Percentiles rank a stretch among this genome's conserved stretches.
Evolutionary conservation across 2,113 vertebrate genomes (phyloP).

Genomic region (Oreochromis tanganicae): DNA sequence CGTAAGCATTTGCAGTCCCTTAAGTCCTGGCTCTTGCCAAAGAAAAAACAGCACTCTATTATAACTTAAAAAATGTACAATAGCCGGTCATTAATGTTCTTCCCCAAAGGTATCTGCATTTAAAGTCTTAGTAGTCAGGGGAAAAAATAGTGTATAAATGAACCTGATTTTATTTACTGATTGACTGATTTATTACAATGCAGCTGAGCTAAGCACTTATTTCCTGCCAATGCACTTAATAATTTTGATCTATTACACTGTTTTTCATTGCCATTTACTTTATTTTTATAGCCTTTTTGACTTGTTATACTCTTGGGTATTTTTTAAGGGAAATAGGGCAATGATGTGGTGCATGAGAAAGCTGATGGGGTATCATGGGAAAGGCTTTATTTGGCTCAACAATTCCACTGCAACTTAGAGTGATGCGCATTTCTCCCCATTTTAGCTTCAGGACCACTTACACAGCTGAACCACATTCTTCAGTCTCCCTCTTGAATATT

Average conservation of each 20-base stretch:
- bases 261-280: not conserved
- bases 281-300: not conserved
- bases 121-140: not conserved
- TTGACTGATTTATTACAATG: not conserved
- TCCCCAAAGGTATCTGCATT: not conserved
- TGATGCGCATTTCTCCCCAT: not conserved
- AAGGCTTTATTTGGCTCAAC: not conserved
- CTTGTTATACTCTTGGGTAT: not conserved
- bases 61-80: not conserved
- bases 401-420: not conserved
- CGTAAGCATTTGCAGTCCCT: not conserved
- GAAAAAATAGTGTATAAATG: not conserved
- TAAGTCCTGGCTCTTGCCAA: not conserved
- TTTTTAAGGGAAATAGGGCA: conserved; percentile 1
- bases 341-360: not conserved
- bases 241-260: fast-evolving
- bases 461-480: not conserved
- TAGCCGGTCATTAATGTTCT: not conserved
- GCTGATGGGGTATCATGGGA: not conserved
- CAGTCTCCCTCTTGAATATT: not conserved
- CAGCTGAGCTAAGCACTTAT: not conserved
- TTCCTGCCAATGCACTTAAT: not conserved
- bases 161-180: not conserved
- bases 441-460: not conserved
- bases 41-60: not conserved